Evolutionary conservation across 2,888 invertebrate species (phyloP).

Genomic region (Brachynemurus nebulosus): DNA sequence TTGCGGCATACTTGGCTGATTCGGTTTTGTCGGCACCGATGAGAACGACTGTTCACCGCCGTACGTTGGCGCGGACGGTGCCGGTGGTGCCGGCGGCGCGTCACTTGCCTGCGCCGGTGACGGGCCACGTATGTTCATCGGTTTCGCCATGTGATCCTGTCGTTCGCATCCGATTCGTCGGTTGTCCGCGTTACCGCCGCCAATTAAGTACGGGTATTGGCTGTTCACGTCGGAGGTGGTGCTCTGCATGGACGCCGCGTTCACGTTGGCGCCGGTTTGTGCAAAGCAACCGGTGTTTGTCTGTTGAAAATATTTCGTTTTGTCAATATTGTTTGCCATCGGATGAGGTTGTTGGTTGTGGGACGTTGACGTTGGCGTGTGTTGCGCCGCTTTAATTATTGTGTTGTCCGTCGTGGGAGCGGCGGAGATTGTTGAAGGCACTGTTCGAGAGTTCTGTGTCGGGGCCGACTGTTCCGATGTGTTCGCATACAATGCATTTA

Average conservation of each 20-base stretch:
- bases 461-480: background rate
- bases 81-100: constrained; percentile 31
- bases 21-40: constrained; percentile 25
- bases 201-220: too few species aligned
- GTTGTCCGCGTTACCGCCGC: background rate
- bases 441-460: background rate
- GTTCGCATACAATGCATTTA: constrained; percentile 1
- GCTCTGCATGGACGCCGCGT: background rate
- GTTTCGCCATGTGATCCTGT: constrained; percentile 6
- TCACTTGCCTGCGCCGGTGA: constrained; percentile 50
- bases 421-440: background rate
- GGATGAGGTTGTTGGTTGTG: constrained; percentile 2
- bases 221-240: too few species aligned
- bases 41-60: constrained; percentile 34
- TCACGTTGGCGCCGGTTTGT: background rate
- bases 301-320: background rate
- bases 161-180: background rate
- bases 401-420: background rate
- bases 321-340: constrained; percentile 2
- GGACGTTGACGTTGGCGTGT: background rate
- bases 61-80: constrained; percentile 37
- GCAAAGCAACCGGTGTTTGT: background rate
- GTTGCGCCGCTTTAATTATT: background rate
- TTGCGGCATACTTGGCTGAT: constrained; percentile 31
- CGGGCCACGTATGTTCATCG: constrained; percentile 30